A percentile compares a stretch with the other conserved stretches of the same genome.
Evolutionary conservation across 2,888 invertebrate genomes (phyloP).

Genomic region (Linnaemya vulpina): DNA sequence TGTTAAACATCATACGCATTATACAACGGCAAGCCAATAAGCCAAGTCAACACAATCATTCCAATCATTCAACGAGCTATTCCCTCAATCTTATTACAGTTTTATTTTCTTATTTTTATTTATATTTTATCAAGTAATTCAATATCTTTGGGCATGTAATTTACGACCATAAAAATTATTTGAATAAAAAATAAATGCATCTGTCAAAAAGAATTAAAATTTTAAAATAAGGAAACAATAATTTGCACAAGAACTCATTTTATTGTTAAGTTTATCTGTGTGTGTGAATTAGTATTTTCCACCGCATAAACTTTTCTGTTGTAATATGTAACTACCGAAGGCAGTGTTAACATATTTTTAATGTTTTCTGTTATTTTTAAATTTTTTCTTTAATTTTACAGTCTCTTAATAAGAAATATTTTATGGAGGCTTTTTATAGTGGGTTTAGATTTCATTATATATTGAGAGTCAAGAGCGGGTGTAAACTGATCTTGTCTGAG

Average conservation of each 20-base stretch:
- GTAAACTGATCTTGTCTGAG: slow-evolving; percentile 52
- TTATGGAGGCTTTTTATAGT: slow-evolving; percentile 28
- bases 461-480: not conserved
- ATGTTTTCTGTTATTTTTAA: slow-evolving; percentile 36
- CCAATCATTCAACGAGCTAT: slow-evolving; percentile 4
- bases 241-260: slow-evolving; percentile 65
- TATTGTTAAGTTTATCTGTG: slow-evolving; percentile 28
- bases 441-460: not conserved
- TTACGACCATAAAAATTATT: slow-evolving; percentile 69
- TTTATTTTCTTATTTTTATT: slow-evolving; percentile 38
- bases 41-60: slow-evolving; percentile 28
- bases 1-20: slow-evolving; percentile 49
- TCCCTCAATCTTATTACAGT: slow-evolving; percentile 52
- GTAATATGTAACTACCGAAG: slow-evolving; percentile 41
- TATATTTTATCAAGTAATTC: slow-evolving; percentile 53
- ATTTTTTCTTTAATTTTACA: slow-evolving; percentile 21
- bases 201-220: slow-evolving; percentile 46
- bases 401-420: slow-evolving; percentile 30
- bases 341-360: slow-evolving; percentile 62
- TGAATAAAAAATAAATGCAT: slow-evolving; percentile 69
- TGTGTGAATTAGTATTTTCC: slow-evolving; percentile 37
- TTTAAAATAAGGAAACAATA: slow-evolving; percentile 62
- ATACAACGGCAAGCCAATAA: slow-evolving; percentile 48
- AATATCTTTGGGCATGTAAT: slow-evolving; percentile 62
- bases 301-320: slow-evolving; percentile 35